Conservation (phyloP, 2,113 vertebrate species). For the Tamias sibiricus region DNA sequence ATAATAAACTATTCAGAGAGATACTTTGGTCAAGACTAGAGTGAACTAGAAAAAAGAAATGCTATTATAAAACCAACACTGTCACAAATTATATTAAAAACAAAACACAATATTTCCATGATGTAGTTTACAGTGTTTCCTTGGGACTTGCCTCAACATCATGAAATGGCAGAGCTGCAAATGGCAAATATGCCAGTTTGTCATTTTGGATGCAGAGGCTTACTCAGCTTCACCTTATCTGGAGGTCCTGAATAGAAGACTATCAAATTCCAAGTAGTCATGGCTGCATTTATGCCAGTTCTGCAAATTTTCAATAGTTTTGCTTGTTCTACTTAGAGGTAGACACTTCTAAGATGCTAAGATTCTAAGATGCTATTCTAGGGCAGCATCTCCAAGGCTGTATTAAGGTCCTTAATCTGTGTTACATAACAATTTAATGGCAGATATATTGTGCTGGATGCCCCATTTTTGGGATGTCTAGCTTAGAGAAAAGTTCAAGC, state of each 20-base stretch:
- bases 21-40: conserved; percentile 91
- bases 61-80: conserved; percentile 84
- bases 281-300: neutral
- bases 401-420: conserved; percentile 96
- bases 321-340: neutral
- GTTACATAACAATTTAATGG: conserved; percentile 96
- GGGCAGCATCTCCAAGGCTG: conserved; percentile 94
- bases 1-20: conserved; percentile 88
- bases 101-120: conserved; percentile 70
- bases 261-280: conserved; percentile 79
- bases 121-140: conserved; percentile 86
- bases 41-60: conserved; percentile 85
- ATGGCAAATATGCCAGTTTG: conserved; percentile 72
- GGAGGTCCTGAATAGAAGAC: conserved; percentile 95
- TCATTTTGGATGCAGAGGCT: conserved; percentile 83
- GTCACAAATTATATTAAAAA: conserved; percentile 82
- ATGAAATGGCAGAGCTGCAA: conserved; percentile 73
- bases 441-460: conserved; percentile 95
- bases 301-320: neutral
- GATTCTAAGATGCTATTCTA: conserved; percentile 98
- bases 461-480: conserved; percentile 97
- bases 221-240: conserved; percentile 92
- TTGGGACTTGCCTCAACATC: conserved; percentile 81
- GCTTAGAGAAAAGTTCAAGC: conserved; percentile 94
- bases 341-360: conserved; percentile 69